Percentiles rank a stretch among this genome's conserved stretches.
phyloP scores from a whole-genome alignment of 2,113 vertebrate species.

The Thamnaconus septentrionalis region DNA sequence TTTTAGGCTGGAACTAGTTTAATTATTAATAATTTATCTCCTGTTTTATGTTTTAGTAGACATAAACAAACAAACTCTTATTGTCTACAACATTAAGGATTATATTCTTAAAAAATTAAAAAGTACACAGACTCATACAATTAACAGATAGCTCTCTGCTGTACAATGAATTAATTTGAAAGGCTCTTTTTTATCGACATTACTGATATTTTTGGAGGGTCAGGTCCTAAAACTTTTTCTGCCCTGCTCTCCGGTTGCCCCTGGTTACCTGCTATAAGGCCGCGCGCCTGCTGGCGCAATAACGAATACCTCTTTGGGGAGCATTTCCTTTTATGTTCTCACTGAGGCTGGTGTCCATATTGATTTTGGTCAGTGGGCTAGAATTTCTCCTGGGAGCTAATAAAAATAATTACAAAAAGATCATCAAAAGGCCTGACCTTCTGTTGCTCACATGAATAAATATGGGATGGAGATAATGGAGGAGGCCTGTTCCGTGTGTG shows the following conservation, averaged over 20 bases:
- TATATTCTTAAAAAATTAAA: too few relatives aligned
- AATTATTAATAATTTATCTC: slow-evolving; percentile 35
- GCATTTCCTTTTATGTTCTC: slow-evolving; percentile 67
- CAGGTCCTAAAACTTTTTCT: slow-evolving; percentile 4
- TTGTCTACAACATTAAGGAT: too few relatives aligned
- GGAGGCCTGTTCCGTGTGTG: slow-evolving; percentile 45
- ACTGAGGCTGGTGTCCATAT: slow-evolving; percentile 67
- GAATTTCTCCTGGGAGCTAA: slow-evolving; percentile 77
- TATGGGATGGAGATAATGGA: slow-evolving; percentile 61
- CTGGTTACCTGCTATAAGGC: slow-evolving; percentile 70
- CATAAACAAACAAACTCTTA: too few relatives aligned
- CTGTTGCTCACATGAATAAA: slow-evolving; percentile 76
- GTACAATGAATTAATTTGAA: too few relatives aligned
- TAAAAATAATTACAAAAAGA: slow-evolving; percentile 82
- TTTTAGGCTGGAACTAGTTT: slow-evolving; percentile 15
- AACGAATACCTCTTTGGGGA: slow-evolving; percentile 77
- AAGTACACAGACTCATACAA: too few relatives aligned
- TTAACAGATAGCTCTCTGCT: too few relatives aligned
- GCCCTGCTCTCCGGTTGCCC: slow-evolving; percentile 60
- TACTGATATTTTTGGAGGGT: too few relatives aligned
- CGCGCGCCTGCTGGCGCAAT: slow-evolving; percentile 65
- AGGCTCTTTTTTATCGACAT: too few relatives aligned
- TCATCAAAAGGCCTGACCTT: slow-evolving; percentile 76
- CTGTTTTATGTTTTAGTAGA: too few relatives aligned
- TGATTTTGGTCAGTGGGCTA: slow-evolving; percentile 74